Conservation (phyloP, 2,888 invertebrate species). For the Xiphydria camelus region DNA sequence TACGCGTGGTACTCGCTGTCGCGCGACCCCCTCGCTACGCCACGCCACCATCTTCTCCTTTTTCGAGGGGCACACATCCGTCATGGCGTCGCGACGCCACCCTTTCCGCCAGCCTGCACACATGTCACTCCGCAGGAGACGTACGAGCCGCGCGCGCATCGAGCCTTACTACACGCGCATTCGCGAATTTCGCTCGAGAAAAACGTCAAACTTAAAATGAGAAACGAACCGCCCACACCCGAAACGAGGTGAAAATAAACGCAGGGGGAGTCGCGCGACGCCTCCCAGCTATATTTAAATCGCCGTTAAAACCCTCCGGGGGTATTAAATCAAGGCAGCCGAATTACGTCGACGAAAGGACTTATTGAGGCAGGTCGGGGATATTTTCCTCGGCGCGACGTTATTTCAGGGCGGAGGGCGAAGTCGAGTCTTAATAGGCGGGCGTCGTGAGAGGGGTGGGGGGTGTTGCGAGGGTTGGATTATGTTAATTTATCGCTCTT, state of each 20-base stretch:
- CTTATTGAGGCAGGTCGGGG: slow-evolving; percentile 39
- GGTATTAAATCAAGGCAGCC: slow-evolving; percentile 35
- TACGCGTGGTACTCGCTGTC: too few relatives aligned
- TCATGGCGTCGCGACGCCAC: slow-evolving; percentile 38
- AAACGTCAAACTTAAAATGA: slow-evolving; percentile 19
- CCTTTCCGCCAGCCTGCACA: slow-evolving; percentile 18
- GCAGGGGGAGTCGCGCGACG: too few relatives aligned
- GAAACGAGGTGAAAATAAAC: too few relatives aligned
- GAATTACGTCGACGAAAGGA: slow-evolving; percentile 38
- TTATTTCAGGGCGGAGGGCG: slow-evolving; percentile 35
- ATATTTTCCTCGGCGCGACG: too few relatives aligned
- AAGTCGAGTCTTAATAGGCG: slow-evolving; percentile 24
- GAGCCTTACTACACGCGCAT: slow-evolving; percentile 9
- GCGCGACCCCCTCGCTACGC: too few relatives aligned
- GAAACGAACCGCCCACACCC: too few relatives aligned
- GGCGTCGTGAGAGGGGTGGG: slow-evolving; percentile 15
- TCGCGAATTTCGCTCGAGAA: slow-evolving; percentile 7
- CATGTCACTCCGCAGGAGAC: not conserved
- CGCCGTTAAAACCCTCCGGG: too few relatives aligned
- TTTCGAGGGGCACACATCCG: slow-evolving; percentile 30
- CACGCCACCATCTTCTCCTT: slow-evolving; percentile 33
- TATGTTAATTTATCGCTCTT: slow-evolving; percentile 22
- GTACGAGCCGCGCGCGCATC: slow-evolving; percentile 14
- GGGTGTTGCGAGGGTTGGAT: slow-evolving; percentile 12
- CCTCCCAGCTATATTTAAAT: too few relatives aligned